These are phyloP conservation scores for Cosmia trapezina DNA, from an alignment of 2,888 invertebrate genomes.

Conservation along the genomic window DNA sequence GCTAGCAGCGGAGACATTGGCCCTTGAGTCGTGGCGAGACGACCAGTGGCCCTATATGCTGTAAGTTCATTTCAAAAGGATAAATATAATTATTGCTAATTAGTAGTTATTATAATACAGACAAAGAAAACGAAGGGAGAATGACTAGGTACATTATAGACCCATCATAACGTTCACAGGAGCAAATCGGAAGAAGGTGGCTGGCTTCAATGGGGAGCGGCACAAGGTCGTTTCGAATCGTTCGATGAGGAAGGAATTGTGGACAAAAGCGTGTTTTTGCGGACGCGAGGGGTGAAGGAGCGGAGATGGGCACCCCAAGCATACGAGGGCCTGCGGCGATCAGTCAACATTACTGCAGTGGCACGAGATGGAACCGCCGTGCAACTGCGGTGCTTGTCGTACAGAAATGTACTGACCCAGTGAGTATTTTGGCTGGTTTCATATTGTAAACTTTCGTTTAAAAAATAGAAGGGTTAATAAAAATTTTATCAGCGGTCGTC, in stretches of 20 bases:
- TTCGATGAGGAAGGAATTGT: constrained; percentile 80
- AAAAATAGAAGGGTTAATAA: not conserved
- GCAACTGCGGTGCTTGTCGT: constrained; percentile 88
- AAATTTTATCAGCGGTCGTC: not conserved
- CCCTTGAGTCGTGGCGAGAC: constrained; percentile 90
- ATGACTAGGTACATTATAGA: not conserved
- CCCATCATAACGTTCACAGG: constrained; percentile 68
- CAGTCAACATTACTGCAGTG: constrained; percentile 79
- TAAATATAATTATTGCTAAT: not conserved
- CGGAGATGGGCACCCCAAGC: constrained; percentile 81
- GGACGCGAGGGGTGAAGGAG: constrained; percentile 88
- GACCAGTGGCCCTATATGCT: constrained; percentile 89
- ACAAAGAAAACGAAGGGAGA: not conserved
- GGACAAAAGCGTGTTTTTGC: constrained; percentile 80
- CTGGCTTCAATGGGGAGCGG: constrained; percentile 92
- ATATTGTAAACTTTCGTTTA: not conserved
- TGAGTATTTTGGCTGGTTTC: constrained; percentile 78
- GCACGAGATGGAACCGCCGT: constrained; percentile 91
- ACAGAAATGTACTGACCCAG: constrained; percentile 89
- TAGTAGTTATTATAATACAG: not conserved
- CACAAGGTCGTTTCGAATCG: constrained; percentile 90
- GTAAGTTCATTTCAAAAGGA: constrained; percentile 77
- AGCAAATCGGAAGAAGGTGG: constrained; percentile 83
- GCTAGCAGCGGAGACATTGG: constrained; percentile 90
- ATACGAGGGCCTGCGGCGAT: constrained; percentile 74